Base-by-base conservation (phyloP, 1,140 invertebrate species). In the Coenobita brevimanus region DNA sequence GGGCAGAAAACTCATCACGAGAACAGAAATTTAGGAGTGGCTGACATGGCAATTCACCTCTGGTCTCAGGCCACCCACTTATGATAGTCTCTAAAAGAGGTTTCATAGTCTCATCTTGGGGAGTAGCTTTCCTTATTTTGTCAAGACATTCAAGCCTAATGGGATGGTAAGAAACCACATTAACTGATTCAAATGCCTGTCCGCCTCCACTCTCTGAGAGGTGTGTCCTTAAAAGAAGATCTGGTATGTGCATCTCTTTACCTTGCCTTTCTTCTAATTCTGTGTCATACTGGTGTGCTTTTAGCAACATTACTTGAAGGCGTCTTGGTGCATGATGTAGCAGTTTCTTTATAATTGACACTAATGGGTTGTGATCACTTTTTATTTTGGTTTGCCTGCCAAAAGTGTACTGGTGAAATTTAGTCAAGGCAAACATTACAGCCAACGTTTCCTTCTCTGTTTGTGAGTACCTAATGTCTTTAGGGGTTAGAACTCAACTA, bases 381-480 rank as follows among this genome's bases (percentile, higher is more conserved):
- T 43, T 4, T 76, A 76, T 24, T 6, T 36, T 76, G 10, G 73
- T 76, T 38, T 43, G 41, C 41, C 73, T 41, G 4, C 43, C 73
- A 76, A 76, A 76, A n/a, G 73, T 76, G 24, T 76, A 76, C 24
- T 76, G 73, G 36, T 76, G 43, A 43, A 41, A 43, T 38, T 76
- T 76, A 43, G 13, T 41, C 36, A 50, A 17, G 6, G 46, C 73
- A 43, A 76, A 76, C 6, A 50, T 21, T n/a, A 43, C 73, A 13
- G 24, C 73, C 57, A 80, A 13, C 76, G 33, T 80, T 15, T 80
- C 73, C 33, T 78, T 80, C 54, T 80, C 75, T 4, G 33, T 6
- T 27, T 80, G 50, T 60, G 76, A 27, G 54, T 62, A 60, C 27
- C 76, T 80, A 21, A 50, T 80, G 27, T 80, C 50, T 30, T 46